Base-by-base conservation (phyloP, 2,888 invertebrate species). In the Xanthia togata region DNA sequence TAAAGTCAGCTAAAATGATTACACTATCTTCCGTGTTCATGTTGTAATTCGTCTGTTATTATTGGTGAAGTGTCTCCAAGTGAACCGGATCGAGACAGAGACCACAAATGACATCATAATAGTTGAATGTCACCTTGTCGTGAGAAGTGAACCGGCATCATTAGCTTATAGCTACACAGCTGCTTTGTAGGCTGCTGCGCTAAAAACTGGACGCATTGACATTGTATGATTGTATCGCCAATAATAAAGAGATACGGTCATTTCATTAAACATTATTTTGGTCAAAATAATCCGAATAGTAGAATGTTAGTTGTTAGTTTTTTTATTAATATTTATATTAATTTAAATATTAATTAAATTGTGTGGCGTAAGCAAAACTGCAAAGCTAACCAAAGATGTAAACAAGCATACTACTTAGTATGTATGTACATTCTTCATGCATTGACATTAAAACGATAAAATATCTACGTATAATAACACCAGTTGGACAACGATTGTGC, bases 101-200 rank as follows among this genome's bases (percentile, higher is more conserved):
- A 47, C 75, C 65, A 71, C 23, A 47, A 68, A 74, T 83, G 75
- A 81, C 68, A 85, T 83, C 81, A 80, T 82, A 73, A 76, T 73
- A 26, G 63, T 78, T 71, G 68, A 87, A 76, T 81, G 81, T 81
- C 81, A 85, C 78, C 84, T 87, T 85, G 83, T 68, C 79, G 83
- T 81, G 81, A 85, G 78, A 83, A 81, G 57, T 76, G 59, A 76
- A 57, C 64, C 68, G 57, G 38, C 60, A 65, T 60, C 69, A 44
- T 31, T 23, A 55, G 64, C 31, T 26, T 9, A 23, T 26, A 53
- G 70, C 64, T 55, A 31, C 35, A 68, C 41, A 53, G 53, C 60
- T 50, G 50, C 47, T 50, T 53, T 11, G 69, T 60, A 79, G 38
- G 35, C 20, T 41, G 20, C 38, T 31, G 60, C 59, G 50, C 63